Conservation (phyloP, 2,888 invertebrate species). For the Agonum fuliginosum region DNA sequence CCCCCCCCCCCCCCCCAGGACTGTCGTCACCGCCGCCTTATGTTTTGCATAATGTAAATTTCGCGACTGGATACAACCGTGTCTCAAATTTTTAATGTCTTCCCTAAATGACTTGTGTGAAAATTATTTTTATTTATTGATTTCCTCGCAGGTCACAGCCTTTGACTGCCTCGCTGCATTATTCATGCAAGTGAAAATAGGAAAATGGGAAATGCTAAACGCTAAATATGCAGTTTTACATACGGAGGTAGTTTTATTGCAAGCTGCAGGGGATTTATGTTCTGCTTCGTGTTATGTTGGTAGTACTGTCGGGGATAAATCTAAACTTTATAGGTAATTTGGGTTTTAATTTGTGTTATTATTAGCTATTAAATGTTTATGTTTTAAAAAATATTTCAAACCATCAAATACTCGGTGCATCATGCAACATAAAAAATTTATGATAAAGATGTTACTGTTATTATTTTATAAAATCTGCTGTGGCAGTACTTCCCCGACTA, state of each 20-base stretch:
- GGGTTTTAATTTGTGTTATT: too few species aligned
- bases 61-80: constrained; percentile 20
- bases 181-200: constrained; percentile 2
- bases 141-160: background rate
- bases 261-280: background rate
- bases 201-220: constrained; percentile 15
- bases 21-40: background rate
- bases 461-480: too few species aligned
- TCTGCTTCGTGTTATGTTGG: background rate
- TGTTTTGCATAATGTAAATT: constrained; percentile 52
- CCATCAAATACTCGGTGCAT: too few species aligned
- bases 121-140: constrained; percentile 33
- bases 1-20: background rate
- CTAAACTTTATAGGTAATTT: too few species aligned
- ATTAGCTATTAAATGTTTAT: too few species aligned
- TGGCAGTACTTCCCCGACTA: too few species aligned
- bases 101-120: constrained; percentile 5
- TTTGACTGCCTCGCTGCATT: background rate
- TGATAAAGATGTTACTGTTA: too few species aligned
- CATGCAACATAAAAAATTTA: too few species aligned
- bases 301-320: background rate
- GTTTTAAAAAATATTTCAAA: too few species aligned
- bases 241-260: background rate
- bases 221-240: constrained; percentile 33
- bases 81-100: constrained; percentile 44